Base-by-base conservation (phyloP, 2,113 vertebrate species). In the Vidua macroura region DNA sequence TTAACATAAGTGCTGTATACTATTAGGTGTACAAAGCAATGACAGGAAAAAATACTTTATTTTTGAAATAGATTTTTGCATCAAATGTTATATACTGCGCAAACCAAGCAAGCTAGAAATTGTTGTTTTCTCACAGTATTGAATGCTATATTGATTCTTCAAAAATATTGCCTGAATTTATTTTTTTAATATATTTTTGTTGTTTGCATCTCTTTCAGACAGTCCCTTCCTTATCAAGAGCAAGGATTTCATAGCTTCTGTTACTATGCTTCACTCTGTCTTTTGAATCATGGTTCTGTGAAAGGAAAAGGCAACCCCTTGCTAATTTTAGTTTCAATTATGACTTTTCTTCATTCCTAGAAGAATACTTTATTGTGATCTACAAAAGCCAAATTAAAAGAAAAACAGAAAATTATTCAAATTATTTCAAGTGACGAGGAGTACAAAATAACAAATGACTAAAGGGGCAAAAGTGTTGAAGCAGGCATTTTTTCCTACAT, bases 1-100 rank as follows among this genome's bases (percentile, higher is more conserved):
- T 83, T 63, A 69, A 16, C 4, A 15, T 19, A 22, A 83, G 11
- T 58, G n/a, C 25, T 78, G 14, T 53, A 46, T 48, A 64, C 25
- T 59, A 31, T 43, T 53, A 81, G 31, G 24, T 27, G 24, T 33
- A 56, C 20, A 80, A 77, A 59, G 27, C 77, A 96, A 90, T 73
- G 69, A 88, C 27, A 95, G 35, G n/a, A 69, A 93, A 89, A 73
- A 39, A 56, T 60, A 16, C 16, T 87, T 82, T 83, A 12, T 69
- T 92, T 93, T 90, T 39, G 19, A 90, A 85, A 76, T 7, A 93
- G 44, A 49, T 35, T 90, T 86, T 92, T 96, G 44, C 63, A 96
- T 96, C 82, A 92, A 93, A 75, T 81, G 4, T 74, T 94, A n/a
- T 44, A 28, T 10, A 49, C 15, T 39, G 22, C 6, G 14, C 43